Evolutionary conservation across 2,888 invertebrate genomes (phyloP), one percentile per base, ranked within the genome.

Genomic region (Apamea epomidion): DNA sequence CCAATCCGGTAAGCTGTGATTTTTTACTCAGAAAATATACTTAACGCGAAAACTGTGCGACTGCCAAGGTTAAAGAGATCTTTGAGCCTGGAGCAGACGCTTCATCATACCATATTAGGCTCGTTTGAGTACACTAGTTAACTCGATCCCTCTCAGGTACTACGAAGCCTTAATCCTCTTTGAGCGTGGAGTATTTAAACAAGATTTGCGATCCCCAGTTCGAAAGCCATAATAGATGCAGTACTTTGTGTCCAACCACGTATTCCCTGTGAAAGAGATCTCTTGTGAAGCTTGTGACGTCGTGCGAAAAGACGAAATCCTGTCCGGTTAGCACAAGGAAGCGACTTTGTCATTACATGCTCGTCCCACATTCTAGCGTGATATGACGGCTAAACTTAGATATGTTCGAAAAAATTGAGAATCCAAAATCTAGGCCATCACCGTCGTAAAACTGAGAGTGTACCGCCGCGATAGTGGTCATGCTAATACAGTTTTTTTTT

Each of bases 401-500:
- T 80, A 85, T 82, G 84, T 89, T 82, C 82, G 80, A 83, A 89
- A 90, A 87, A 91, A 91, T 87, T 83, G 85, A 86, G 86, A 87
- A 88, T 75, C 84, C 54, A 77, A 83, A 86, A 91, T 88, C 87
- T 89, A 86, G 91, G 91, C 74, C 92, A 88, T 89, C 60, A 70
- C 16, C 89, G 83, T 89, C 87, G 87, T 90, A 91, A 91, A 91
- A 91, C 84, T 78, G 82, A 87, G 89, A 88, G 87, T 84, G 79
- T 85, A 69, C 76, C 72, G 76, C 65, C 75, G 78, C 87, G 84
- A 82, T 85, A 85, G 75, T 86, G 81, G 67, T 79, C 81, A 82
- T 82, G 82, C 80, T 82, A 78, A 76, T 81, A 81, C 71, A 74
- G 10, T 78, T 83, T 80, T 86, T 80, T 86, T 42, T 84, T 87